A percentile compares a stretch with the other conserved stretches of the same genome.
These are phyloP conservation scores for Arizona elegans DNA, from an alignment of 2,113 vertebrate genomes.

Conservation along the genomic window DNA sequence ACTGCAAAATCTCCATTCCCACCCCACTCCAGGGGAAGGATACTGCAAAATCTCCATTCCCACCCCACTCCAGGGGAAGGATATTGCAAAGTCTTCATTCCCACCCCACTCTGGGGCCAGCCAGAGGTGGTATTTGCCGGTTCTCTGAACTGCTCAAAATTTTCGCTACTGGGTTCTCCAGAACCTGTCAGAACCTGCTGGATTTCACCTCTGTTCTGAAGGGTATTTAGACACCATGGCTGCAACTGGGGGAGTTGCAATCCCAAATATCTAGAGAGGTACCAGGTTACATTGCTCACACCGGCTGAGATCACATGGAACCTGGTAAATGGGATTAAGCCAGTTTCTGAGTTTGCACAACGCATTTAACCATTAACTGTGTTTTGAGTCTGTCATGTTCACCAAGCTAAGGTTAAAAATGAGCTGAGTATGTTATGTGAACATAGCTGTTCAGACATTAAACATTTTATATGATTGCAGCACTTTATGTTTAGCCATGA, in stretches of 20 bases:
- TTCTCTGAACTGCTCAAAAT: no score
- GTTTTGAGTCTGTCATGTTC: not conserved
- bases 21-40: no score
- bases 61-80: no score
- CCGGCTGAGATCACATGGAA: not conserved
- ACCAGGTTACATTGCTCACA: not conserved
- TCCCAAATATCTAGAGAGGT: not conserved
- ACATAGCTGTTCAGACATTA: not conserved
- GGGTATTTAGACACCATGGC: not conserved
- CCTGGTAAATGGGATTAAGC: not conserved
- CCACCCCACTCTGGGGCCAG: no score
- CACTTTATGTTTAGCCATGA: not conserved
- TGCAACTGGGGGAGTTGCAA: not conserved
- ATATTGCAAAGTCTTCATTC: no score
- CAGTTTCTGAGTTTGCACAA: not conserved
- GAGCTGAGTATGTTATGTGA: not conserved
- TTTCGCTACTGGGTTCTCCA: no score
- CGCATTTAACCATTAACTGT: not conserved
- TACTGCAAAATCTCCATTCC: no score
- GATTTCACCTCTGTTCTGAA: not conserved
- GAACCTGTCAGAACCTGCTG: no score
- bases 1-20: no score
- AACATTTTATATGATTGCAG: not conserved
- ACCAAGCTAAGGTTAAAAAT: not conserved
- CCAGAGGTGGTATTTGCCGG: no score